Evolutionary conservation across 2,113 vertebrate species (phyloP).

Genomic region (Gambusia affinis): DNA sequence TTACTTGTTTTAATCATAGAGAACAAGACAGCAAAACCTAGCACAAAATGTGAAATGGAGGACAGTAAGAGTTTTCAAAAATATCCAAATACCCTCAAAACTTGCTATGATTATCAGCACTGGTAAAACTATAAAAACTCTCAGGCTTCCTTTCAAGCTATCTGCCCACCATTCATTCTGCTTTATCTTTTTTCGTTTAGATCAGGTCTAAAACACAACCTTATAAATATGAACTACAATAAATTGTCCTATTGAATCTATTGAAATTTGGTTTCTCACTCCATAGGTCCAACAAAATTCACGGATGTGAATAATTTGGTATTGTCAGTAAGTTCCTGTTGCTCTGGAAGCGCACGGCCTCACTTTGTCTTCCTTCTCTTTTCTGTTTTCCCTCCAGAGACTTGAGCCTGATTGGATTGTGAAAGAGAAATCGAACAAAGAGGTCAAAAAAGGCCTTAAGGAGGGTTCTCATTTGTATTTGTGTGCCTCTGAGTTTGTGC

Average conservation of each 20-base stretch:
- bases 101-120: no score
- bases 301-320: slow-evolving; percentile 19
- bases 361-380: slow-evolving; percentile 38
- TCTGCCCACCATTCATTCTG: not conserved
- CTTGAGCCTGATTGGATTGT: slow-evolving; percentile 74
- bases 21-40: no score
- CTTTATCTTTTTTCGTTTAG: slow-evolving; percentile 25
- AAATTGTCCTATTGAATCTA: slow-evolving; percentile 26
- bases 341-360: slow-evolving; percentile 42
- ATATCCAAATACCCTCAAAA: no score
- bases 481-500: slow-evolving; percentile 10
- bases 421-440: slow-evolving; percentile 74
- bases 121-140: no score
- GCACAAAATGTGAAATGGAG: no score
- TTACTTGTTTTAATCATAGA: no score
- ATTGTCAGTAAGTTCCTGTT: slow-evolving; percentile 53
- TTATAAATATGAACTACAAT: slow-evolving; percentile 7
- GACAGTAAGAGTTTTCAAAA: no score
- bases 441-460: slow-evolving; percentile 73
- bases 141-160: not conserved
- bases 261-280: slow-evolving; percentile 26
- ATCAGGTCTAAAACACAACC: slow-evolving; percentile 26
- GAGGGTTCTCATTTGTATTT: slow-evolving; percentile 40
- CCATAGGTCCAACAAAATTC: slow-evolving; percentile 16
- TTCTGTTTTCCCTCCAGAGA: slow-evolving; percentile 62